These are phyloP conservation scores for Leucophenga maculata DNA, from an alignment of 2,888 invertebrate species.

Conservation along the genomic window DNA sequence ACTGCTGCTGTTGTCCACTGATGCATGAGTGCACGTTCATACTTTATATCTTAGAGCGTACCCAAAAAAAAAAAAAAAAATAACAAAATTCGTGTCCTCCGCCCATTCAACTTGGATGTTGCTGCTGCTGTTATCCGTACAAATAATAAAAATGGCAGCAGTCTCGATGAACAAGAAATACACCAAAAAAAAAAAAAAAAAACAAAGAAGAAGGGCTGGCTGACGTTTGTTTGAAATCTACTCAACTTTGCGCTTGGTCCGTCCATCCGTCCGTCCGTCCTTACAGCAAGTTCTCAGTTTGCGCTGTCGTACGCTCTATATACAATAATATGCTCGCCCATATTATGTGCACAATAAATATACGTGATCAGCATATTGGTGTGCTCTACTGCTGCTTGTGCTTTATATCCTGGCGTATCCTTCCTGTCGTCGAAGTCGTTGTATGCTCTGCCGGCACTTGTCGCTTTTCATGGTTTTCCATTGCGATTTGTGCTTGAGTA, in stretches of 20 bases:
- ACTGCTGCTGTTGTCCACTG: constrained; percentile 50
- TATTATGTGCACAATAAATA: constrained; percentile 71
- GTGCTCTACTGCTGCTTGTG: constrained; percentile 40
- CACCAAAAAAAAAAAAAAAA: too few relatives aligned
- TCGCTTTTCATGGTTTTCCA: not conserved
- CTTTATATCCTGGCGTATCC: constrained; percentile 43
- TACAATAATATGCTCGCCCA: constrained; percentile 56
- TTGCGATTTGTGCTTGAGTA: constrained; percentile 17
- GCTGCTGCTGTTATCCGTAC: not conserved
- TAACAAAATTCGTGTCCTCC: not conserved
- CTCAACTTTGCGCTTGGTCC: constrained; percentile 9
- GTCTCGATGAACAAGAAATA: too few relatives aligned
- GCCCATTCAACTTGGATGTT: not conserved
- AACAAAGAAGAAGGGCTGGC: too few relatives aligned
- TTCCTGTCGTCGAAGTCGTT: constrained; percentile 4
- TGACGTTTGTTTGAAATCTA: constrained; percentile 37
- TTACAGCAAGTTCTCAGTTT: too few relatives aligned
- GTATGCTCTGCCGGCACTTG: constrained; percentile 52
- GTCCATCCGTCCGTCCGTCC: not conserved
- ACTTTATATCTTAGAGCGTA: constrained; percentile 25
- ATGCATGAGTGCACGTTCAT: constrained; percentile 50
- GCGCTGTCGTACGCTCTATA: constrained; percentile 11
- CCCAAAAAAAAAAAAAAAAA: too few relatives aligned
- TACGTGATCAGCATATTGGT: constrained; percentile 70
- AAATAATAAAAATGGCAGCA: constrained; percentile 10